Evolutionary conservation across 2,113 vertebrate species (phyloP), one percentile per base, ranked within the genome.

Genomic region (Montifringilla adamsi): DNA sequence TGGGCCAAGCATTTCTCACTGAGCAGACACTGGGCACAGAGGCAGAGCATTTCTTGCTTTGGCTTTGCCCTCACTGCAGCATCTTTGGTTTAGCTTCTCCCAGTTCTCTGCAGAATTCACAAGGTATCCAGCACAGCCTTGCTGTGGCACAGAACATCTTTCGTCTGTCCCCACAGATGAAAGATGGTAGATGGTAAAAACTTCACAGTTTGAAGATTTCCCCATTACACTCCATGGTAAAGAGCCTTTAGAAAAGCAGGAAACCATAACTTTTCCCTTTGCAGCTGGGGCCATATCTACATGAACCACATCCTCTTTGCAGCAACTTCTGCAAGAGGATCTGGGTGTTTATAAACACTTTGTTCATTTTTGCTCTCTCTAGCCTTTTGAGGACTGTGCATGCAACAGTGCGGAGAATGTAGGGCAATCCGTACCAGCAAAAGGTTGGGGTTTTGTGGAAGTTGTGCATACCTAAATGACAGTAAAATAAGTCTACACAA

Each of bases 11-110:
- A 28, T 81, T 91, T 81, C 69, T 88, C n/a, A n/a, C 20, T 47
- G 47, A 66, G 73, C 33, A 41, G 46, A 35, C 6, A 6, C 28
- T 15, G 16, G 20, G 18, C 31, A 13, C 59, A 68, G 64, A 77
- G 27, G 64, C 58, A 63, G 63, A 88, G 26, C 20, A 31, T 80
- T 67, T 60, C 37, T 18, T 63, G 41, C 52, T 62, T 63, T 76
- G 47, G 7, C 10, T 2, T 62, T 2, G 0, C 39, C 72, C 35
- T 87, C 1, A 0, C 44, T 70, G n/a, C 44, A 83, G 37, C 39
- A 4, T 33, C 18, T 37, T 33, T 35, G 46, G 4, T 67, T 66
- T 55, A 82, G 16, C 47, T 78, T 82, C 64, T 66, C 35, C 35
- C 41, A 56, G 3, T 64, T 60, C 37, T 20, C 58, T 70, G 56